phyloP scores from a whole-genome alignment of 2,888 invertebrate genomes.

The Microctonus brassicae region DNA sequence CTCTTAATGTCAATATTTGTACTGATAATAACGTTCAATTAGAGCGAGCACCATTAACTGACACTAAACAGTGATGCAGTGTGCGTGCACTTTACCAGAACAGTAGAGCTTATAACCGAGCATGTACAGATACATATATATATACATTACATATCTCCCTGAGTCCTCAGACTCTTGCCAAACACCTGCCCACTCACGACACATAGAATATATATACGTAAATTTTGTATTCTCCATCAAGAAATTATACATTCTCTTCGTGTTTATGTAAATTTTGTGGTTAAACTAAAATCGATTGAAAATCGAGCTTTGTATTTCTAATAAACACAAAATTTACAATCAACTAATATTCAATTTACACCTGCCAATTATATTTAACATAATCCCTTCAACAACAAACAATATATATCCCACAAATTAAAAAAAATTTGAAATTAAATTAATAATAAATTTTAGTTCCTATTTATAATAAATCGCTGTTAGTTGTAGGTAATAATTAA shows the following conservation, averaged over 20 bases:
- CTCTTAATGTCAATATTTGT: not conserved
- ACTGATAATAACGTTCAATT: not conserved
- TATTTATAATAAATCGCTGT: too few species aligned
- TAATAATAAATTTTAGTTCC: too few species aligned
- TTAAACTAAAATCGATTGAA: not conserved
- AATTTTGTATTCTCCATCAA: not conserved
- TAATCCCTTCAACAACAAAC: not conserved
- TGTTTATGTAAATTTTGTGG: not conserved
- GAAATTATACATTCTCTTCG: not conserved
- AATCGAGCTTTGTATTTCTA: not conserved
- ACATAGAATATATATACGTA: not conserved
- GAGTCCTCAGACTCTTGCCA: not conserved
- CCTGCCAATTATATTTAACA: not conserved
- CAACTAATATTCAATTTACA: not conserved
- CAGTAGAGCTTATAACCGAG: not conserved
- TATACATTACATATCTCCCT: not conserved
- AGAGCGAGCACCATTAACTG: not conserved
- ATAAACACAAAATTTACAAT: not conserved
- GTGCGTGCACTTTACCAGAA: not conserved
- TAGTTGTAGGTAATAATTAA: too few species aligned
- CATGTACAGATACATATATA: too few species aligned
- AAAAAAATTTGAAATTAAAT: too few species aligned
- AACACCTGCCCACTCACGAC: not conserved
- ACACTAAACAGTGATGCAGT: not conserved
- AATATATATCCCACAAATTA: too few species aligned